Evolutionary conservation across 1,140 invertebrate species (phyloP), one percentile per base, ranked within the genome.

Genomic region (Pseudomyrmex sp.): DNA sequence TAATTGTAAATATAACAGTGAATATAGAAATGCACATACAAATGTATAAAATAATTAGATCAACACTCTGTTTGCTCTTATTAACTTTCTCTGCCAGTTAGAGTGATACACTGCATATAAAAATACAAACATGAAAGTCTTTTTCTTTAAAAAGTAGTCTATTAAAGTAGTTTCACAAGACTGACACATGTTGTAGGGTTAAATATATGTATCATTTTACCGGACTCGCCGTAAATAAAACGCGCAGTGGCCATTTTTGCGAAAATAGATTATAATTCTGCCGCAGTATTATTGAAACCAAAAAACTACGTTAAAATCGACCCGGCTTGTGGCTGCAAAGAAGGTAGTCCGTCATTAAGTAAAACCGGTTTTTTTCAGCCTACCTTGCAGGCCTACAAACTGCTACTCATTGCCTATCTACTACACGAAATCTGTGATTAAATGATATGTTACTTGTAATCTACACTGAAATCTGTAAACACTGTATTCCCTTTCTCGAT

Each of bases 361-460:
- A 68, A 59, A 89, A 90, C 90, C 90, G 86, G 88, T 91, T 90
- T 91, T 35, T 89, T 89, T 90, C 85, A 69, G 86, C 85, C 89
- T 86, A 88, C 79, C 85, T 84, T 89, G 82, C 82, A 79, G 54
- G 58, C 80, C 62, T 82, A 65, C 79, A 54, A 74, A 59, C 68
- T 83, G 59, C 79, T 85, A 88, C 77, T 74, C 52, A 77, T 88
- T 88, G 56, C 83, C 50, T 83, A 88, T 88, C 72, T 82, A 58
- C 59, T 44, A 70, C 52, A n/a, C 56, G 20, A 85, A 48, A 73
- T 77, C 50, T 83, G 61, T 20, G 50, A 85, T 59, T 63, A 66
- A 88, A 82, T 52, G 54, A 12, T 70, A 70, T 58, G 54, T 26
- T 58, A 59, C 58, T n/a, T 56, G 52, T 63, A 65, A 76, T n/a